Conservation (phyloP, 2,113 vertebrate genomes). For the Cygnus buccinator region DNA sequence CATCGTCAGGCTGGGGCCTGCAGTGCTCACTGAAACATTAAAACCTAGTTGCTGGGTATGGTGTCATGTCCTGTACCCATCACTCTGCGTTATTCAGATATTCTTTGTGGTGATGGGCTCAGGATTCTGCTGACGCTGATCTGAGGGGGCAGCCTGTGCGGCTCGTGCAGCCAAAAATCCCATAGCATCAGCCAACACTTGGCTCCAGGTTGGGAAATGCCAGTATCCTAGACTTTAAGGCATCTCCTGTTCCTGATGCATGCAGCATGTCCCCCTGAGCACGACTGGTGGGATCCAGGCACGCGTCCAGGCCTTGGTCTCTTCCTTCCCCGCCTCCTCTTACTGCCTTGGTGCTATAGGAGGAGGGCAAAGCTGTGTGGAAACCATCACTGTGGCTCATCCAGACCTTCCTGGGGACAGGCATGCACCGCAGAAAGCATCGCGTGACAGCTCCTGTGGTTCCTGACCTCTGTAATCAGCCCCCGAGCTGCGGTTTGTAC, state of each 20-base stretch:
- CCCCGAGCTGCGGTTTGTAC: not conserved
- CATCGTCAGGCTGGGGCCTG: not conserved
- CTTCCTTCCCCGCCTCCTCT: not conserved
- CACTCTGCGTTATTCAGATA: fast-evolving
- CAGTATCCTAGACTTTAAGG: fast-evolving
- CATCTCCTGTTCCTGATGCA: not conserved
- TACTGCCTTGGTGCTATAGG: fast-evolving
- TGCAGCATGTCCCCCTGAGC: not conserved
- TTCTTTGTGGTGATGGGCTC: not conserved
- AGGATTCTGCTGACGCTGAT: not conserved
- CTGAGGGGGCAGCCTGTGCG: not conserved
- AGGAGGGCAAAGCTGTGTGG: not conserved
- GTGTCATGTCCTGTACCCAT: not conserved
- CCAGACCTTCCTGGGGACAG: not conserved
- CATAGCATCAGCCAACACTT: not conserved
- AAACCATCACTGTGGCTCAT: fast-evolving
- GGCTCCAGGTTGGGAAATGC: not conserved
- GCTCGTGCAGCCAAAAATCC: not conserved
- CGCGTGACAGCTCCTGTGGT: fast-evolving
- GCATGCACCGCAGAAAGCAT: not conserved
- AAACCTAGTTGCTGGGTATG: fast-evolving
- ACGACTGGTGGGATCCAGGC: not conserved
- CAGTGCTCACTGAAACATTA: not conserved
- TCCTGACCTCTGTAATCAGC: not conserved
- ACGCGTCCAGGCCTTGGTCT: not conserved